These are phyloP conservation scores for Nansenia antarctica DNA, from an alignment of 2,113 vertebrate genomes.

Conservation along the genomic window DNA sequence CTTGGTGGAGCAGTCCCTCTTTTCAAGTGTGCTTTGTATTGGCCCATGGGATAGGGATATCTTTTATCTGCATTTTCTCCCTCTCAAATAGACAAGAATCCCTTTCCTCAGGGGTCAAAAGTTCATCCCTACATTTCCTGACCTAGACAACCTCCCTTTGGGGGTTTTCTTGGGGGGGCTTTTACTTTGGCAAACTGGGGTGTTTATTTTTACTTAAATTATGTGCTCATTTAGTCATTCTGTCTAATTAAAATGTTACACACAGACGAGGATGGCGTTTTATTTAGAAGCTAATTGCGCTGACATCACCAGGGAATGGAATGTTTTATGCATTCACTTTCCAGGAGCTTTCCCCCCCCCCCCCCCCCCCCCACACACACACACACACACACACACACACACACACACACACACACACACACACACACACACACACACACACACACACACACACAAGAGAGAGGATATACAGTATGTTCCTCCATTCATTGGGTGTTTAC, in stretches of 20 bases:
- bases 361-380: background rate
- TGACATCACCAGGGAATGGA: slow-evolving; percentile 88
- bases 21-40: too few relatives aligned
- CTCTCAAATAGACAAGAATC: too few relatives aligned
- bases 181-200: slow-evolving; percentile 81
- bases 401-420: background rate
- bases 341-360: slow-evolving; percentile 42
- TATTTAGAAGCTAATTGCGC: slow-evolving; percentile 99
- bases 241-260: slow-evolving; percentile 93
- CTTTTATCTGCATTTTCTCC: too few relatives aligned
- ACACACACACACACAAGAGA: slow-evolving; percentile 71
- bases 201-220: slow-evolving; percentile 91
- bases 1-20: too few relatives aligned
- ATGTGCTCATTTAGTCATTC: slow-evolving; percentile 87
- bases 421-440: background rate
- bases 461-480: slow-evolving; percentile 82
- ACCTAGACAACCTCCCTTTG: slow-evolving; percentile 59
- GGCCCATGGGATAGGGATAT: too few relatives aligned
- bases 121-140: slow-evolving; percentile 53
- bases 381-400: background rate
- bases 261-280: slow-evolving; percentile 89
- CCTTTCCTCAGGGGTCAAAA: slow-evolving; percentile 44
- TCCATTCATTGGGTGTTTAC: slow-evolving; percentile 91
- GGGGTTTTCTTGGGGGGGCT: slow-evolving; percentile 69
- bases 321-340: slow-evolving; percentile 94